Evolutionary conservation across 2,113 vertebrate genomes (phyloP).

Genomic region (Rallus limicola): DNA sequence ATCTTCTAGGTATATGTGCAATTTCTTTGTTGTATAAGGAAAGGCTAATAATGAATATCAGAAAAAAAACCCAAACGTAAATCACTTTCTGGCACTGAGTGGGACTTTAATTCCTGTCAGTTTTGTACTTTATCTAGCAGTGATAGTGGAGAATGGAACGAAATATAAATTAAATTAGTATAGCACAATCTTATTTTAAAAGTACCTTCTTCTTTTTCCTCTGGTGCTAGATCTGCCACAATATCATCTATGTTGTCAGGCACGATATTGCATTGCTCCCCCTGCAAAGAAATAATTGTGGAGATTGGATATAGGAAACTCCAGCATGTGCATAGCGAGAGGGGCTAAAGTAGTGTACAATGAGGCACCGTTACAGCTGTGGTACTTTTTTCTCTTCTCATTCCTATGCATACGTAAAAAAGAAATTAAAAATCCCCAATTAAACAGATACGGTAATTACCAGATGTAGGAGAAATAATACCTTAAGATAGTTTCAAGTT

Average conservation of each 20-base stretch:
- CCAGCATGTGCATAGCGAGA: fast-evolving
- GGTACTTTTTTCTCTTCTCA: not conserved
- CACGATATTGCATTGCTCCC: conserved; percentile 97
- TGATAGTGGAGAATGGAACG: not conserved
- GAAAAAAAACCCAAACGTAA: not conserved
- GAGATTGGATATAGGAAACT: not conserved
- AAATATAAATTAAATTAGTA: conserved; percentile 5
- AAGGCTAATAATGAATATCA: not conserved
- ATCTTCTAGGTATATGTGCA: not conserved
- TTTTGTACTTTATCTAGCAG: not conserved
- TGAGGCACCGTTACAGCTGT: not conserved
- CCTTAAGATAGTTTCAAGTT: not conserved
- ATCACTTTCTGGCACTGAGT: not conserved
- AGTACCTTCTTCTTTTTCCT: conserved; percentile 97
- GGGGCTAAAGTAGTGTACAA: not conserved
- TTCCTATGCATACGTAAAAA: not conserved
- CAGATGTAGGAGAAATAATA: not conserved
- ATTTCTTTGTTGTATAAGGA: not conserved
- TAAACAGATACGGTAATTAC: not conserved
- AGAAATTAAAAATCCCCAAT: not conserved
- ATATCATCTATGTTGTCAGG: conserved; percentile 98
- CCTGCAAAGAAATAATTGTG: conserved; percentile 78
- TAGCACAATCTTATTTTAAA: conserved; percentile 13
- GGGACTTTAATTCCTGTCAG: not conserved
- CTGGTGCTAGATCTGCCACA: conserved; percentile 94